These are phyloP conservation scores for Drosophila nigromelanica DNA, from an alignment of 1,140 invertebrate species.

Conservation along the genomic window DNA sequence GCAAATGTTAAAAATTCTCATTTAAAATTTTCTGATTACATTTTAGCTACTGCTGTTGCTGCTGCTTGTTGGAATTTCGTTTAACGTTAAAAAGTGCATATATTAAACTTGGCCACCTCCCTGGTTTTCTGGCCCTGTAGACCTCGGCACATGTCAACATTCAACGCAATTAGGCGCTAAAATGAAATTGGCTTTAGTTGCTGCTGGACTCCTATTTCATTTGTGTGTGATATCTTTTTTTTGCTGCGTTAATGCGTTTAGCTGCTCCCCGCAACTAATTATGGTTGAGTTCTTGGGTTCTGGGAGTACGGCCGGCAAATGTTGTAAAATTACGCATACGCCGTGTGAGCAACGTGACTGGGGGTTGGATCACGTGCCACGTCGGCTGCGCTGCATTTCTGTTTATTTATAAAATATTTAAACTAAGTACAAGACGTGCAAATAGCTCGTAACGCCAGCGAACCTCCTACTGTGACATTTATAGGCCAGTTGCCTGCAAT, in stretches of 20 bases:
- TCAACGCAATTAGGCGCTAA: conserved; percentile 34
- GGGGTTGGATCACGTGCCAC: conserved; percentile 49
- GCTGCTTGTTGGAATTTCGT: conserved; percentile 37
- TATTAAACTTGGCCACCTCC: conserved; percentile 19
- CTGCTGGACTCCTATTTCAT: conserved; percentile 7
- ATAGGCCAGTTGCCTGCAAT: conserved; percentile 12
- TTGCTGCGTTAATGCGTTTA: conserved; percentile 44
- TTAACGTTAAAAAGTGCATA: conserved; percentile 45
- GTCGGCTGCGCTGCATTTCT: conserved; percentile 53
- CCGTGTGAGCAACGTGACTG: conserved; percentile 56
- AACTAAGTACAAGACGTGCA: conserved; percentile 72
- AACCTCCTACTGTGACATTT: conserved; percentile 56
- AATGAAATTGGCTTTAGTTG: conserved; percentile 14
- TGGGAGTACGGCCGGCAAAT: conserved; percentile 11
- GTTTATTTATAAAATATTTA: conserved; percentile 81
- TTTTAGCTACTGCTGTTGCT: conserved; percentile 26
- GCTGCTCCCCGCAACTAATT: conserved; percentile 50
- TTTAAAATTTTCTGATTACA: conserved; percentile 62
- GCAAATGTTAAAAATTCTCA: conserved; percentile 62
- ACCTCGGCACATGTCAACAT: background rate
- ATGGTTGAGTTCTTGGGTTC: conserved; percentile 20
- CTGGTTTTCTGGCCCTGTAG: background rate
- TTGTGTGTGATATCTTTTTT: background rate
- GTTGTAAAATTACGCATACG: conserved; percentile 55
- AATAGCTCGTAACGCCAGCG: conserved; percentile 46